These are phyloP conservation scores for Drosophila arizonae DNA, from an alignment of 1,140 invertebrate genomes.

Conservation along the genomic window DNA sequence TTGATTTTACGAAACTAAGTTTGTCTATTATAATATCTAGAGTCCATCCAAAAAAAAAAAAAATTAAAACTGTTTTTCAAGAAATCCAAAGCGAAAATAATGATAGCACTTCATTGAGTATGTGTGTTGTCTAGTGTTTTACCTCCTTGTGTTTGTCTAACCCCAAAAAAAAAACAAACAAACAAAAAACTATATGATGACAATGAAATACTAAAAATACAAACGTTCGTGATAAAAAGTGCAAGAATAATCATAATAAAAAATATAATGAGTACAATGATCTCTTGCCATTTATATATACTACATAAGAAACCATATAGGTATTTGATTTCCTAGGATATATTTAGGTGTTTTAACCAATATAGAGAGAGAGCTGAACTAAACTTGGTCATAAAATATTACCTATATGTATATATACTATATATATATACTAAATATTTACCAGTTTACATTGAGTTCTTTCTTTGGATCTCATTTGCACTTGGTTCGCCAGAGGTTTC, in stretches of 20 bases:
- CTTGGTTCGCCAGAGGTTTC: slow-evolving; percentile 3
- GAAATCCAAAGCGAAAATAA: slow-evolving; percentile 78
- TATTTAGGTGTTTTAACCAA: slow-evolving; percentile 1
- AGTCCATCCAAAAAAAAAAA: slow-evolving; percentile 48
- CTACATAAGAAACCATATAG: neutral
- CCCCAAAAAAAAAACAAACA: slow-evolving; percentile 79
- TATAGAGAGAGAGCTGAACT: slow-evolving; percentile 9
- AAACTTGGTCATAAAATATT: slow-evolving; percentile 3
- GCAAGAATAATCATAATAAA: slow-evolving; percentile 10
- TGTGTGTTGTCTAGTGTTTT: slow-evolving; percentile 90
- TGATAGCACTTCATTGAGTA: slow-evolving; percentile 83
- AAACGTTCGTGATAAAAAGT: slow-evolving; percentile 23
- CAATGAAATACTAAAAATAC: slow-evolving; percentile 57
- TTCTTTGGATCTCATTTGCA: slow-evolving; percentile 4
- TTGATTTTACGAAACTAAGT: slow-evolving; percentile 57
- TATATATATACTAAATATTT: slow-evolving; percentile 1
- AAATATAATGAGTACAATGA: neutral
- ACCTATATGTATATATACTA: too few relatives aligned
- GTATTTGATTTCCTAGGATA: neutral
- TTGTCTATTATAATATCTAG: slow-evolving; percentile 39
- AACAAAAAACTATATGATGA: slow-evolving; percentile 44
- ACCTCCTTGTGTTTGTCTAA: slow-evolving; percentile 88
- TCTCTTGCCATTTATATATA: neutral
- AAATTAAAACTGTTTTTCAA: slow-evolving; percentile 43
- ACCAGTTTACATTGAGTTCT: neutral